A percentile compares a stretch with the other conserved stretches of the same genome.
Evolutionary conservation across 2,797 vertebrate genomes (phyloP).

Genomic region (Muscicapa comitata): DNA sequence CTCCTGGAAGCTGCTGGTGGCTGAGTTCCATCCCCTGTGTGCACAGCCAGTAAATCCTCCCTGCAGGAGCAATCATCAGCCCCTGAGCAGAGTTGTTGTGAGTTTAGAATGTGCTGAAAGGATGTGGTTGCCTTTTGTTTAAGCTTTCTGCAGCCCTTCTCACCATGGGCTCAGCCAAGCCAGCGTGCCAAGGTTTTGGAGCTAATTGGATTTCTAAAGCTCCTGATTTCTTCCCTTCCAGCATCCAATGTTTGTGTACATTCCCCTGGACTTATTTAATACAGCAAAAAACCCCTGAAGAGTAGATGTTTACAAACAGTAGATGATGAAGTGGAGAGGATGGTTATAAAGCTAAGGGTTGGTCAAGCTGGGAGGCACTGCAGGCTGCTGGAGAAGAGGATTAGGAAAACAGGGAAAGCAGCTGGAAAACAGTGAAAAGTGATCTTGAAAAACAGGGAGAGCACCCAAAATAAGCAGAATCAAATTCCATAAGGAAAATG

Average conservation of each 20-base stretch:
- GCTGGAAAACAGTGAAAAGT: background rate
- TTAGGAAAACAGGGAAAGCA: background rate
- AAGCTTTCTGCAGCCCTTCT: background rate
- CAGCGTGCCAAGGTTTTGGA: constrained; percentile 32
- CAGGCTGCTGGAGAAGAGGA: background rate
- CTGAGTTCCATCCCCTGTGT: background rate
- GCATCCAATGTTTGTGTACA: constrained; percentile 13
- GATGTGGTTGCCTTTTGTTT: background rate
- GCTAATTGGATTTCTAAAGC: constrained; percentile 48
- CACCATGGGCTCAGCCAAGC: constrained; percentile 8
- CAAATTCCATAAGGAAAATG: background rate
- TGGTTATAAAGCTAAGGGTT: background rate
- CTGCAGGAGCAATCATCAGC: background rate
- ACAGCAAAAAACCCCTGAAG: background rate
- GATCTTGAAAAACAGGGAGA: background rate
- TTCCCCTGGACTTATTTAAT: constrained; percentile 29
- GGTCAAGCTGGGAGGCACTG: background rate
- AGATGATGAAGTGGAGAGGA: background rate
- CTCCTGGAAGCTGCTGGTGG: background rate
- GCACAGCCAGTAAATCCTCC: background rate
- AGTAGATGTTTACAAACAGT: constrained; percentile 34
- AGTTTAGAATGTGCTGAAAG: background rate
- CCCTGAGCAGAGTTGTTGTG: background rate
- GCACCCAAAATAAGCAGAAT: background rate
- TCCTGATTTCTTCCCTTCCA: constrained; percentile 11